Evolutionary conservation across 2,797 vertebrate genomes (phyloP).

Genomic region (Hemitrygon akajei): DNA sequence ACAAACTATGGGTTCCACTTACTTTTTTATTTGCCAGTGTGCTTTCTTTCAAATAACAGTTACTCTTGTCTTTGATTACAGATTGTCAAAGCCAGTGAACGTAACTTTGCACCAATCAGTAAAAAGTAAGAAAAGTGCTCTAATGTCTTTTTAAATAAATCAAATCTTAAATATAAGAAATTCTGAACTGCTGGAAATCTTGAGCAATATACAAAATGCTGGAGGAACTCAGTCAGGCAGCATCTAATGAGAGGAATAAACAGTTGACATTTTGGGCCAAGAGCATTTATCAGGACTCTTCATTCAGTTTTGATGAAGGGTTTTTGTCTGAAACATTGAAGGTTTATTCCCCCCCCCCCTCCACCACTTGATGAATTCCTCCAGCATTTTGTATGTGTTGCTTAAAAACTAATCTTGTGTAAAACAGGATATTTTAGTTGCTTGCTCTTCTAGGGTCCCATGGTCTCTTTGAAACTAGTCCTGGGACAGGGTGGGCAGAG

Average conservation of each 20-base stretch:
- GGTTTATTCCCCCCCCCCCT: no score
- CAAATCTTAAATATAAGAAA: no score
- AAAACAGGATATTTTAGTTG: background rate
- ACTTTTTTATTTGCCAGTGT: background rate
- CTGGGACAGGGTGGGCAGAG: background rate
- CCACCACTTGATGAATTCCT: no score
- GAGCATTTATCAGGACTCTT: no score
- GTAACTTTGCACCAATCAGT: background rate
- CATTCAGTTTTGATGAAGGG: no score
- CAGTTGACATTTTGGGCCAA: no score
- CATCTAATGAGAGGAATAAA: no score
- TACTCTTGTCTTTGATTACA: background rate
- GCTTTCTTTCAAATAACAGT: background rate
- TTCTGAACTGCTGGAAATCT: no score
- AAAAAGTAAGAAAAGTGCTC: conserved; percentile 9
- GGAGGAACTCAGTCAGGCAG: no score
- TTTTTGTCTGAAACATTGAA: no score
- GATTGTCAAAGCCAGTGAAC: background rate
- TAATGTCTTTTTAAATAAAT: background rate
- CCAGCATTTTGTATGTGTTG: no score
- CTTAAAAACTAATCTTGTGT: background rate
- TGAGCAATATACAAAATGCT: no score
- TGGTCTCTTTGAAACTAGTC: background rate
- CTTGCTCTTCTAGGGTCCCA: background rate
- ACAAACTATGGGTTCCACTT: background rate